These are phyloP conservation scores for Diabrotica balteata DNA, from an alignment of 2,888 invertebrate genomes.

Conservation along the genomic window DNA sequence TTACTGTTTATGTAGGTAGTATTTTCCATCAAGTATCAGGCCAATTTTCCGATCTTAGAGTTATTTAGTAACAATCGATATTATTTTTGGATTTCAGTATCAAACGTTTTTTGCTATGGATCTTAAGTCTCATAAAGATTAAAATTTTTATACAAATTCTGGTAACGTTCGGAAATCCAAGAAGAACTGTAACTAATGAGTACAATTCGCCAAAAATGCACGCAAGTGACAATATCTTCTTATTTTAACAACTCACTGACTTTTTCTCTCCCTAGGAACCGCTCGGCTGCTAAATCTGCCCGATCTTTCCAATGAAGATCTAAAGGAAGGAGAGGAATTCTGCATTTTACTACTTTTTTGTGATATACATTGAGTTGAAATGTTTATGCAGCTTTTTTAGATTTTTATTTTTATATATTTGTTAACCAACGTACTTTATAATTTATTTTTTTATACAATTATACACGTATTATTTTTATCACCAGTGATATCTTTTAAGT, in stretches of 20 bases:
- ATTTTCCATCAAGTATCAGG: too few relatives aligned
- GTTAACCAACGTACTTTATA: slow-evolving; percentile 22
- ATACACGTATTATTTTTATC: slow-evolving; percentile 27
- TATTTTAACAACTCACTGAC: slow-evolving; percentile 20
- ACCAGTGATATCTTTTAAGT: slow-evolving; percentile 25
- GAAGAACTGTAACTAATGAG: slow-evolving; percentile 5
- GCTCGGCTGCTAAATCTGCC: slow-evolving; percentile 51
- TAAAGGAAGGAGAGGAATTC: background rate
- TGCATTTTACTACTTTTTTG: slow-evolving; percentile 22
- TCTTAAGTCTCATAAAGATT: slow-evolving; percentile 15
- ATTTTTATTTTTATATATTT: slow-evolving; percentile 31
- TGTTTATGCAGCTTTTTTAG: slow-evolving; percentile 25
- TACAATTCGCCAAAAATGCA: background rate
- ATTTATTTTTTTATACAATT: slow-evolving; percentile 32
- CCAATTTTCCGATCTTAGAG: too few relatives aligned
- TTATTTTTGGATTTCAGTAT: slow-evolving; percentile 18
- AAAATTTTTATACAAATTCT: slow-evolving; percentile 22
- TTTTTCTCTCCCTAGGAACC: slow-evolving; percentile 46
- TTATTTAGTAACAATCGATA: too few relatives aligned
- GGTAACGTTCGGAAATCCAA: slow-evolving; percentile 15
- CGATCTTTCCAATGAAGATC: slow-evolving; percentile 44
- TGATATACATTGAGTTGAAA: slow-evolving; percentile 26
- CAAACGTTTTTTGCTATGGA: slow-evolving; percentile 20
- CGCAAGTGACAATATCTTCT: slow-evolving; percentile 7
- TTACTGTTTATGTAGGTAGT: too few relatives aligned